Evolutionary conservation across 1,140 invertebrate species (phyloP).

Genomic region (Dinothrombium tinctorium): DNA sequence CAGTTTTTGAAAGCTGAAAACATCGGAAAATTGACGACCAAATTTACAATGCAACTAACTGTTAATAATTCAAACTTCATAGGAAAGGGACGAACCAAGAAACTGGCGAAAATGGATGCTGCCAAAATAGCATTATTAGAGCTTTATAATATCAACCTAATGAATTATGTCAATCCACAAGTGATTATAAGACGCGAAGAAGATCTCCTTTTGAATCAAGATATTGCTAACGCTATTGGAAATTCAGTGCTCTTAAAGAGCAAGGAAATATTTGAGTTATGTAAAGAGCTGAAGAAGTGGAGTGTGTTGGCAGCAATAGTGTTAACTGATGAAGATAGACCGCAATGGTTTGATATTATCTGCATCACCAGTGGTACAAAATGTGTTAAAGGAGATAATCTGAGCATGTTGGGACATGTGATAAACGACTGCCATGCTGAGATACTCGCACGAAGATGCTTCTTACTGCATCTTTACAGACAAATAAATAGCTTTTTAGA

Average conservation of each 20-base stretch:
- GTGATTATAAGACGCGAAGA: slow-evolving; percentile 13
- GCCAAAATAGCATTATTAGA: slow-evolving; percentile 52
- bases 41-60: slow-evolving; percentile 50
- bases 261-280: slow-evolving; percentile 17
- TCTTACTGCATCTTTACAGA: slow-evolving; percentile 23
- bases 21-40: slow-evolving; percentile 36
- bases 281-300: slow-evolving; percentile 21
- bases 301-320: slow-evolving; percentile 25
- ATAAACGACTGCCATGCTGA: slow-evolving; percentile 29
- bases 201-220: slow-evolving; percentile 14
- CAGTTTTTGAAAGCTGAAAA: slow-evolving; percentile 47
- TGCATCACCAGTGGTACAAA: slow-evolving; percentile 23
- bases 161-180: neutral
- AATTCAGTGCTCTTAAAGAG: slow-evolving; percentile 3
- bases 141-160: slow-evolving; percentile 25
- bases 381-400: slow-evolving; percentile 23
- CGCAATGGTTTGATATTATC: slow-evolving; percentile 20
- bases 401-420: slow-evolving; percentile 24
- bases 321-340: slow-evolving; percentile 19
- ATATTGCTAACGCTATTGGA: slow-evolving; percentile 19
- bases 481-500: slow-evolving; percentile 16
- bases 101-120: slow-evolving; percentile 59
- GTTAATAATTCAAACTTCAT: slow-evolving; percentile 49
- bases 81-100: slow-evolving; percentile 61
- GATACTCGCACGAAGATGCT: slow-evolving; percentile 23